These are phyloP conservation scores for Monarcha castaneiventris DNA, from an alignment of 2,113 vertebrate species.

Conservation along the genomic window DNA sequence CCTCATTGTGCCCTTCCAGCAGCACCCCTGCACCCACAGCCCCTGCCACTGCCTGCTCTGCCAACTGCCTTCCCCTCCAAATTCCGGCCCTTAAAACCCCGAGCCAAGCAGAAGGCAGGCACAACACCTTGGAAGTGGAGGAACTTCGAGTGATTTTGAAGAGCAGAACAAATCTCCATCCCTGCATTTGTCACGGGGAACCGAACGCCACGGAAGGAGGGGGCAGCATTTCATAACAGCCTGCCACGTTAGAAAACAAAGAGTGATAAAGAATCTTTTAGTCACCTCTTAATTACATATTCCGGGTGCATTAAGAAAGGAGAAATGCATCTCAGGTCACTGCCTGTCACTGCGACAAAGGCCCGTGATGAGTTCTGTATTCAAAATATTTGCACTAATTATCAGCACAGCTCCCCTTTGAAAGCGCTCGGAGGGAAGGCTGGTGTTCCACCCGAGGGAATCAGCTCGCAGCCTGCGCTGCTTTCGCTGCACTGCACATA, in stretches of 20 bases:
- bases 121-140: not conserved
- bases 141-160: not conserved
- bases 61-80: not conserved
- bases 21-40: not conserved
- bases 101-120: not conserved
- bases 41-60: not conserved
- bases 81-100: accelerated
- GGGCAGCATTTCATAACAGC: constrained; percentile 35
- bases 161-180: not conserved
- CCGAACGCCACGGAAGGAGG: not conserved
- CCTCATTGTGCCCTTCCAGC: not conserved
- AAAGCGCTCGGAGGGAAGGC: constrained; percentile 2
- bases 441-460: constrained; percentile 27
- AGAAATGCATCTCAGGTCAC: constrained; percentile 48
- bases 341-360: constrained; percentile 54
- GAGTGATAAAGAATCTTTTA: constrained; percentile 42
- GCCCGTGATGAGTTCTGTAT: constrained; percentile 42
- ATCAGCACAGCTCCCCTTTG: constrained; percentile 32
- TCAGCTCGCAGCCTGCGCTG: constrained; percentile 9
- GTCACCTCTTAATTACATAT: constrained; percentile 61
- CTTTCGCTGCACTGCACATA: constrained; percentile 6
- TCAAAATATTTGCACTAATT: constrained; percentile 69
- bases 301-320: not conserved
- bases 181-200: not conserved
- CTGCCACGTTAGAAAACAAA: constrained; percentile 41